Evolutionary conservation across 2,888 invertebrate species (phyloP).

Genomic region (Entomobrya multifasciata): DNA sequence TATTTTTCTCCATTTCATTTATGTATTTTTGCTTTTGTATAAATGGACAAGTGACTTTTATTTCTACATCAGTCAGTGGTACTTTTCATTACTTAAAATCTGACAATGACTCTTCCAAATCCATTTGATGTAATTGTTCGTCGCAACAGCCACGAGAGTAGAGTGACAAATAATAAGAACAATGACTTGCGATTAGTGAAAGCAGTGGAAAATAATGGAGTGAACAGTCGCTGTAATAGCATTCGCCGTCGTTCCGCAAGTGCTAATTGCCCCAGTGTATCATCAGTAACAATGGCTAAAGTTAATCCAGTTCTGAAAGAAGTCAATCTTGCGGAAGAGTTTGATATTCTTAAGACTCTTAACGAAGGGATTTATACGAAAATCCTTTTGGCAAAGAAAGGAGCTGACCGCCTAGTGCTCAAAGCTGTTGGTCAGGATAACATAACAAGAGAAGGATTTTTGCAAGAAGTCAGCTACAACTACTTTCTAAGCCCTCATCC

Average conservation of each 20-base stretch:
- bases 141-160: conserved; percentile 20
- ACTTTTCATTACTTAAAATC: too few species aligned
- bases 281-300: conserved; percentile 44
- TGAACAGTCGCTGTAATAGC: conserved; percentile 23
- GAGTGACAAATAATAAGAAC: not conserved
- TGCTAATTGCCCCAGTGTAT: not conserved
- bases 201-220: not conserved
- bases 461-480: conserved; percentile 89
- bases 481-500: conserved; percentile 90
- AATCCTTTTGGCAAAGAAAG: conserved; percentile 85
- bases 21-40: not conserved
- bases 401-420: conserved; percentile 85
- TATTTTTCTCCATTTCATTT: not conserved
- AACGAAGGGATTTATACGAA: conserved; percentile 88
- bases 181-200: not conserved
- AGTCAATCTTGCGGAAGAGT: conserved; percentile 82
- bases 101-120: conserved; percentile 60
- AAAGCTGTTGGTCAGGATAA: conserved; percentile 85
- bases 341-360: conserved; percentile 85
- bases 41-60: not conserved
- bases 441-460: conserved; percentile 85
- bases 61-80: not conserved
- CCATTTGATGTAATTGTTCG: conserved; percentile 35
- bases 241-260: conserved; percentile 40
- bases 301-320: conserved; percentile 62